Evolutionary conservation across 1,140 invertebrate species (phyloP).

Genomic region (Drosophila erecta): DNA sequence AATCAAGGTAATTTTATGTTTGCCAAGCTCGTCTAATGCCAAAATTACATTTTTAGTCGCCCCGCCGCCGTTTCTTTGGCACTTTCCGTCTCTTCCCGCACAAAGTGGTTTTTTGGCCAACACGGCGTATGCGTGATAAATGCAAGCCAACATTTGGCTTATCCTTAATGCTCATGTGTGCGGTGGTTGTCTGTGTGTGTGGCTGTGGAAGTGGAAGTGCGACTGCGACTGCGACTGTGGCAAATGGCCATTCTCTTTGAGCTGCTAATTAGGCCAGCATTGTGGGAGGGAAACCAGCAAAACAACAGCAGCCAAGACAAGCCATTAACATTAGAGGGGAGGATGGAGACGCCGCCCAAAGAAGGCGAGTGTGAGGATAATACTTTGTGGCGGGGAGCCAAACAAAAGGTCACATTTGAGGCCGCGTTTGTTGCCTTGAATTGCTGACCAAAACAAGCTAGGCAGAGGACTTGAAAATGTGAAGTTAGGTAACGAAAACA

Average conservation of each 20-base stretch:
- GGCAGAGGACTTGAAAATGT: background rate
- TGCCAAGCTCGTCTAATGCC: constrained; percentile 75
- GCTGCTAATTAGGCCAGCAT: constrained; percentile 66
- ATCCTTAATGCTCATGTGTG: constrained; percentile 41
- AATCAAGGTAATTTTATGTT: constrained; percentile 82
- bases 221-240: constrained; percentile 17
- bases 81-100: constrained; percentile 3
- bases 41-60: constrained; percentile 80
- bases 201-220: constrained; percentile 4
- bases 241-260: constrained; percentile 21
- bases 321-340: constrained; percentile 60
- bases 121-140: constrained; percentile 68
- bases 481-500: too few relatives aligned
- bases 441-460: constrained; percentile 16
- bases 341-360: background rate
- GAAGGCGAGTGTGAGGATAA: background rate
- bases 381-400: constrained; percentile 18
- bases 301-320: constrained; percentile 62
- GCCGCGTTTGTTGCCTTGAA: constrained; percentile 51
- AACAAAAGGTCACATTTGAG: constrained; percentile 37
- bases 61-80: constrained; percentile 8
- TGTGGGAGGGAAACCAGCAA: constrained; percentile 22
- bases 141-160: constrained; percentile 57
- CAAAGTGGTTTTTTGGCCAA: constrained; percentile 48
- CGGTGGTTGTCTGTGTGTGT: constrained; percentile 9